Conservation (phyloP, 1,140 invertebrate genomes). For the Calliphora vicina region DNA sequence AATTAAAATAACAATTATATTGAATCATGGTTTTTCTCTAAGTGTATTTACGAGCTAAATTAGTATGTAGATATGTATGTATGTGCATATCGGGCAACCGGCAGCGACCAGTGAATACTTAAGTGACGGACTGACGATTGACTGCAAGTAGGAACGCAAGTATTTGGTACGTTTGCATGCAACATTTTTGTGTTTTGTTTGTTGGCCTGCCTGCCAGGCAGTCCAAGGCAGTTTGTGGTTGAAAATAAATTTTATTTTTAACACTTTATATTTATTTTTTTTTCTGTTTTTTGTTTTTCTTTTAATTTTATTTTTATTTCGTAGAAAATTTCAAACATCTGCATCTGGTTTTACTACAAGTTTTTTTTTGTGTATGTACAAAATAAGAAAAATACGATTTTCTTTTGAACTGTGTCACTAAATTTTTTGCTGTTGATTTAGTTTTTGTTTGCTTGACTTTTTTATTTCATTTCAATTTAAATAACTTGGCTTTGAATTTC, state of each 20-base stretch:
- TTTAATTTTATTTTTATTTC: background rate
- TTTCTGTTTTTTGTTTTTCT: background rate
- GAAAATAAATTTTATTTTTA: constrained; percentile 8
- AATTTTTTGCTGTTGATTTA: background rate
- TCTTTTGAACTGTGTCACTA: background rate
- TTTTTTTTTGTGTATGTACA: background rate
- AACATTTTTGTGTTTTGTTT: background rate
- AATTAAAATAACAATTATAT: too few species aligned
- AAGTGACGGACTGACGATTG: background rate
- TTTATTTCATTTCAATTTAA: background rate
- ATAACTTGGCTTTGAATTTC: background rate
- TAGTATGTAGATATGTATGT: background rate
- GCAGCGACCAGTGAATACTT: background rate
- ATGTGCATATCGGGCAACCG: background rate
- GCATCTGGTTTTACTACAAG: background rate
- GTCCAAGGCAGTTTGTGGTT: background rate
- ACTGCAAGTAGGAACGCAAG: background rate
- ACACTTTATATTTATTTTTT: background rate
- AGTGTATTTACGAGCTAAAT: too few species aligned
- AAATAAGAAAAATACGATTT: background rate
- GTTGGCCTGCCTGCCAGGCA: background rate
- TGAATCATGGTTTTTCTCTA: too few species aligned
- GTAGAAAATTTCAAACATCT: background rate
- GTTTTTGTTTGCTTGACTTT: background rate
- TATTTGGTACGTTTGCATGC: background rate